Percentiles rank a stretch among this genome's conserved stretches.
Conservation (phyloP, 1,140 invertebrate genomes). For the Lamellibrachia luymesi region DNA sequence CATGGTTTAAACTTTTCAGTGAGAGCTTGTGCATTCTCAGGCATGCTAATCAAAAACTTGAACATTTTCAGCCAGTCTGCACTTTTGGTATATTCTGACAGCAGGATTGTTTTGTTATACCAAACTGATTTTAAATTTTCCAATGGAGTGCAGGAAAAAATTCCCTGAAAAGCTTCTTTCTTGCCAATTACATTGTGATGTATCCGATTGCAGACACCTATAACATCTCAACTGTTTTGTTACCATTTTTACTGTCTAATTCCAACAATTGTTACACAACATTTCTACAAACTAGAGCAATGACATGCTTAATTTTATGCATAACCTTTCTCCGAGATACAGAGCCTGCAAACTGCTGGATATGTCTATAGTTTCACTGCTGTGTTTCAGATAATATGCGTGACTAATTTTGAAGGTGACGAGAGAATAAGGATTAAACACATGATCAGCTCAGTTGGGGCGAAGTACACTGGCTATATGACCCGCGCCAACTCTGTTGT, state of each 20-base stretch:
- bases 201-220: neutral
- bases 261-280: neutral
- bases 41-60: no score
- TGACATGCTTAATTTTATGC: neutral
- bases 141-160: no score
- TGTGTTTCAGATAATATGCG: slow-evolving; percentile 64
- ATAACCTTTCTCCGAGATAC: neutral
- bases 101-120: no score
- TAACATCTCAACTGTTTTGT: neutral
- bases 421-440: slow-evolving; percentile 75
- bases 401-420: slow-evolving; percentile 83
- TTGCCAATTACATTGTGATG: slow-evolving; percentile 2
- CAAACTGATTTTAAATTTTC: no score
- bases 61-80: no score
- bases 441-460: slow-evolving; percentile 84
- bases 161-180: no score
- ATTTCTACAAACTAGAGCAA: neutral
- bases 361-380: neutral
- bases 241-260: neutral
- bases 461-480: slow-evolving; percentile 71
- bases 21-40: no score
- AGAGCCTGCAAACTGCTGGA: neutral
- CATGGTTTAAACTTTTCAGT: no score
- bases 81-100: no score
- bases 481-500: slow-evolving; percentile 62